Base-by-base conservation (phyloP, 2,797 vertebrate species). In the Lepus townsendii region DNA sequence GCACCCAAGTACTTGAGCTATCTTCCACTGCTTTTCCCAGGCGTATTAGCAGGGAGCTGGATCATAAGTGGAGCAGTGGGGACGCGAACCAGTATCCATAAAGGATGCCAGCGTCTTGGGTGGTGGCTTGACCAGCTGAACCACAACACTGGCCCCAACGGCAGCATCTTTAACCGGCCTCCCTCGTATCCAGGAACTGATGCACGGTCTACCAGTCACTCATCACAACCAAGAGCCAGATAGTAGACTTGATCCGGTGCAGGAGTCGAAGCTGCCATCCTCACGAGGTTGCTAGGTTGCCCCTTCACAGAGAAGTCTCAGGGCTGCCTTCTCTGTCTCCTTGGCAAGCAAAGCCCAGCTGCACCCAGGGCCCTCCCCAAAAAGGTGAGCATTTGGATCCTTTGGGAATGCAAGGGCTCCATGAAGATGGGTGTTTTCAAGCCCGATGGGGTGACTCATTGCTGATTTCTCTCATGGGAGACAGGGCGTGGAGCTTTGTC, bases 191-290 rank as follows among this genome's bases (percentile, higher is more conserved):
- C 17, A 5, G 19, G 38, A 52, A 19, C 78, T 22, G 22, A 9
- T 4, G n/a, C 17, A 1, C n/a, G 30, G 38, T 20, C 57, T 54
- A 17, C 50, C 71, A 63, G 30, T 71, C 54, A 50, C 16, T 84
- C 75, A 38, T 52, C 7, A 66, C 24, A 69, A 71, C 77, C 65
- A 96, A 90, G 11, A 92, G 83, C 50, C 85, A 94, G 75, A 82
- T 62, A 71, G 85, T 30, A 94, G 82, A 54, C 60, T 17, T 75
- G 68, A 88, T 47, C 78, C 91, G 82, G 71, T 30, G 86, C 52
- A 93, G 80, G 94, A 91, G 30, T 35, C 27, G 24, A 75, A 91
- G 73, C 63, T 30, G 11, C 22, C 71, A 50, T 32, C 19, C 80
- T 72, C 4, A 3, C 12, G 17, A 66, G 42, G 57, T 9, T 5